Percentiles rank a stretch among this genome's conserved stretches.
Evolutionary conservation across 2,888 invertebrate species (phyloP).

Genomic region (Abrostola tripartita): DNA sequence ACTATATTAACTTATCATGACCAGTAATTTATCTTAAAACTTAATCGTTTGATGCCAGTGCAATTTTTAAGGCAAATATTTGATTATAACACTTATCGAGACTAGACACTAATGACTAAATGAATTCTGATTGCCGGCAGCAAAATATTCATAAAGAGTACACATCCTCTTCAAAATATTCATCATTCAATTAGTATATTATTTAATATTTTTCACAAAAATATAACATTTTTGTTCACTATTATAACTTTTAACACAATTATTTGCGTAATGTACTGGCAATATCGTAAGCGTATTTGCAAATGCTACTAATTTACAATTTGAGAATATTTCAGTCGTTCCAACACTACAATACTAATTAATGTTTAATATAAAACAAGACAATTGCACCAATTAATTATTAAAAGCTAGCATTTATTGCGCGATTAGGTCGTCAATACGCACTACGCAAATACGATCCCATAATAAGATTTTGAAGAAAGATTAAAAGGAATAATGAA

Average conservation of each 20-base stretch:
- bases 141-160: slow-evolving; percentile 12
- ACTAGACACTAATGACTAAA: slow-evolving; percentile 59
- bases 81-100: slow-evolving; percentile 50
- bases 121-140: slow-evolving; percentile 39
- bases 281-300: slow-evolving; percentile 24
- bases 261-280: slow-evolving; percentile 9
- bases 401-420: slow-evolving; percentile 26
- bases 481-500: background rate
- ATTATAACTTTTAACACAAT: slow-evolving; percentile 10
- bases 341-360: slow-evolving; percentile 44
- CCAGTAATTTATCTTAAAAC: slow-evolving; percentile 33
- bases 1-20: slow-evolving; percentile 16
- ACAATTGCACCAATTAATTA: slow-evolving; percentile 42
- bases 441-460: slow-evolving; percentile 23
- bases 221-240: slow-evolving; percentile 26
- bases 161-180: slow-evolving; percentile 23
- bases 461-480: slow-evolving; percentile 7
- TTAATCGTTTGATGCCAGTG: slow-evolving; percentile 28
- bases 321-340: slow-evolving; percentile 44
- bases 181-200: slow-evolving; percentile 14
- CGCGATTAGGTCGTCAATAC: slow-evolving; percentile 33
- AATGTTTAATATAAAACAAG: slow-evolving; percentile 37
- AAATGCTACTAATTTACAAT: slow-evolving; percentile 15
- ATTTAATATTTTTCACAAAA: slow-evolving; percentile 12
- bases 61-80: slow-evolving; percentile 40